Conservation (phyloP, 2,888 invertebrate species). For the Melanchra persicariae region DNA sequence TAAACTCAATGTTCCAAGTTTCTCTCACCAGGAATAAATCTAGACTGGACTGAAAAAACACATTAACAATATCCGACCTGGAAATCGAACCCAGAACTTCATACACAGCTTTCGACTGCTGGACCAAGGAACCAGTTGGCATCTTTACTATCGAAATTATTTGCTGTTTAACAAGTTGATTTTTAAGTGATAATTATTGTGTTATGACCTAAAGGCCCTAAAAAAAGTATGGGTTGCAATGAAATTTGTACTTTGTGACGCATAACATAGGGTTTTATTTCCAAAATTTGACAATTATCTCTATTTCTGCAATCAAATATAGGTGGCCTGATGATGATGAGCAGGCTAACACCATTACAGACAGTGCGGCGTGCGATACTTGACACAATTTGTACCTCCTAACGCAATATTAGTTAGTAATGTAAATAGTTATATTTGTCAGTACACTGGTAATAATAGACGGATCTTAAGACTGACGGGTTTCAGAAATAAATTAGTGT, state of each 20-base stretch:
- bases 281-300: too few species aligned
- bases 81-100: too few species aligned
- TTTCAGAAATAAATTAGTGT: slow-evolving; percentile 70
- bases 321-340: neutral
- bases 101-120: neutral
- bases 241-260: too few species aligned
- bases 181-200: too few species aligned
- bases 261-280: too few species aligned
- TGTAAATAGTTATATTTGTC: slow-evolving; percentile 68
- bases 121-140: neutral
- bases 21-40: neutral
- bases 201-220: too few species aligned
- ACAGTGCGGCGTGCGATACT: slow-evolving; percentile 49
- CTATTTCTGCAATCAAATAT: too few species aligned
- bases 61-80: too few species aligned
- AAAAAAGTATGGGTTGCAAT: too few species aligned
- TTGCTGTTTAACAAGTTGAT: neutral
- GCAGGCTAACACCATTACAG: neutral
- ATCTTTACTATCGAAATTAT: neutral
- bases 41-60: neutral
- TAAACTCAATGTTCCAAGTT: neutral
- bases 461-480: slow-evolving; percentile 86
- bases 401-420: slow-evolving; percentile 65
- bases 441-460: slow-evolving; percentile 82
- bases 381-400: slow-evolving; percentile 57